Conservation (phyloP, 2,888 invertebrate genomes). For the Romanomermis culicivorax region DNA sequence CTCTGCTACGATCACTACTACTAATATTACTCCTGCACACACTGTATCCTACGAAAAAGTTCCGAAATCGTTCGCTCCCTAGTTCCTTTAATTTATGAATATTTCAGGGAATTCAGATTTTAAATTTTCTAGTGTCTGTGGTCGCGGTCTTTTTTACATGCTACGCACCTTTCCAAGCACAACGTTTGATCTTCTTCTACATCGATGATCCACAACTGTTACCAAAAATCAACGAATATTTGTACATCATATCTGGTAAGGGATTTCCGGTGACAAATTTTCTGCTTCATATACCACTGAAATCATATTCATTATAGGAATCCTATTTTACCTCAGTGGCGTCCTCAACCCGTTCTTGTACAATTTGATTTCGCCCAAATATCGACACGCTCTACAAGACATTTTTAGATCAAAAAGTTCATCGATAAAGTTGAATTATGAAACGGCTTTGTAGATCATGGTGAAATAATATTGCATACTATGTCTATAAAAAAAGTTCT, state of each 20-base stretch:
- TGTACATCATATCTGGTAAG: constrained; percentile 19
- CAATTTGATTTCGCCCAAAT: constrained; percentile 4
- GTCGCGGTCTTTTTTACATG: constrained; percentile 19
- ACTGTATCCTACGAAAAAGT: too few relatives aligned
- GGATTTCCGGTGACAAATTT: too few relatives aligned
- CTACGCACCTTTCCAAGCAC: constrained; percentile 19
- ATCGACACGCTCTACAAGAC: not conserved
- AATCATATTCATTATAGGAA: too few relatives aligned
- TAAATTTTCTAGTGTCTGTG: constrained; percentile 17
- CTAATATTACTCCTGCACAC: too few relatives aligned
- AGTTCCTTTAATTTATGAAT: not conserved
- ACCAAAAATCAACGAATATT: constrained; percentile 15
- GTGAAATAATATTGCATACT: too few relatives aligned
- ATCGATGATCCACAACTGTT: constrained; percentile 13
- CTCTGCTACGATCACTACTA: too few relatives aligned
- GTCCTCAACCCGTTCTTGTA: constrained; percentile 19
- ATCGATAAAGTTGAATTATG: too few relatives aligned
- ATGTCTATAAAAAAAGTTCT: too few relatives aligned
- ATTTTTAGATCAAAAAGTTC: too few relatives aligned
- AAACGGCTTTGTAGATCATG: too few relatives aligned
- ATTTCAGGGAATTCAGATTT: not conserved
- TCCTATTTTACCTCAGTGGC: constrained; percentile 18
- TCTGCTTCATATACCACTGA: too few relatives aligned
- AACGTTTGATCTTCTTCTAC: constrained; percentile 19
- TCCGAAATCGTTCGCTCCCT: too few relatives aligned